Evolutionary conservation across 2,888 invertebrate genomes (phyloP), one percentile per base, ranked within the genome.

Genomic region (Dynastes maya): DNA sequence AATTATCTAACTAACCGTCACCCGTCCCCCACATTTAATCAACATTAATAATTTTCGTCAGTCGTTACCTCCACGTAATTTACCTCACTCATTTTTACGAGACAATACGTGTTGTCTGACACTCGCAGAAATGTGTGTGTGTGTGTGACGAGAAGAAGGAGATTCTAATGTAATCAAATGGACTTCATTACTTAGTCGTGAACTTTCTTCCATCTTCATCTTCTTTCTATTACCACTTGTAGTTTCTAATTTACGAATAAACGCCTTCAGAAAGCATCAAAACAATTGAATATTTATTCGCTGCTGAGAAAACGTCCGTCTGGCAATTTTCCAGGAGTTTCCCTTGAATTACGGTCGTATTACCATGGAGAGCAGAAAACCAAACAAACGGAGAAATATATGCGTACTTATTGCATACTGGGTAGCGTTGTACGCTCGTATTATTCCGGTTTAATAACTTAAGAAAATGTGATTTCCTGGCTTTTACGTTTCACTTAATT

Each of bases 231-330:
- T 61, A 61, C 61, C 72, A 61, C 61, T 74, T 61, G 72, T 74
- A 74, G 72, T 74, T 74, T 61, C 64, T 64, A 78, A 64, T 78
- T 72, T 72, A 78, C 78, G 72, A 49, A 63, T 51, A 78, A 64
- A 64, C 70, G 72, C 76, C 61, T 68, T 61, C 70, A 40, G 45
- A 74, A 61, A 77, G 71, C 76, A 76, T 80, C 80, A 71, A 78
- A 80, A 80, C 80, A 80, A 78, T 80, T 78, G 80, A 80, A 80
- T 80, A 80, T 80, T 80, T 80, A 78, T 78, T 75, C 72, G 61
- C 72, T 2, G 45, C 27, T 27, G 72, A 45, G 72, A 61, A 74
- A 61, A 74, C 61, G 72, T 74, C 72, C 63, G 72, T 63, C 72
- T 74, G 72, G 72, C 72, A 74, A 74, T 74, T 74, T 74, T 74